Base-by-base conservation (phyloP, 2,797 vertebrate species). In the Microctenopoma steveboyesi region DNA sequence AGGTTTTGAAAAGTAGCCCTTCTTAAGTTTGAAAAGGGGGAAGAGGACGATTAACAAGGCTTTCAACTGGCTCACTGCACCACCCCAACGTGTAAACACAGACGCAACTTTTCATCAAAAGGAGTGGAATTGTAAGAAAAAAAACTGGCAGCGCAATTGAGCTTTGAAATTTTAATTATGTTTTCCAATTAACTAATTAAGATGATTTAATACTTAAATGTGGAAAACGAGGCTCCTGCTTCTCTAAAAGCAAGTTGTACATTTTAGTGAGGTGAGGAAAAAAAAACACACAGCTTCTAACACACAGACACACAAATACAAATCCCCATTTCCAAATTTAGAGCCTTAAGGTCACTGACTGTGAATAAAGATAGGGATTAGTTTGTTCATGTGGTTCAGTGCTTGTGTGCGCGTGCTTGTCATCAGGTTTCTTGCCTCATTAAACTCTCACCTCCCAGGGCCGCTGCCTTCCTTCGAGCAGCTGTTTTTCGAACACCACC, bases 351-450 rank as follows among this genome's bases (percentile, higher is more conserved):
- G 59, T 79, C 64, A 68, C 28, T 77, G 82, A 63, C 13, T 65
- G 76, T 74, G 76, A 85, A 86, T 85, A 81, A 74, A 42, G 33
- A 51, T 25, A 55, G 65, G 60, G 15, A 27, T 68, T 9, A 30
- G 51, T 48, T 69, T 13, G 10, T 33, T 52, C 8, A 15, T 69
- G 52, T 13, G 63, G 37, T 37, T 37, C n/a, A 37, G 7, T 3
- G 4, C 40, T 40, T 53, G 57, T 48, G 22, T 52, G 47, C 39
- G 48, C 39, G 22, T 45, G 49, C 9, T 3, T 14, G 40, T 45
- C 5, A 33, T 54, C 16, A 10, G 4, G 35, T 49, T 78, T 78
- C 59, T 59, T 65, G 82, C 75, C 81, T 84, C 83, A 87, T 88
- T 91, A 81, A 82, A 83, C 83, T 42, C 42, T 75, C 66, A 72